Conservation (phyloP, 2,113 vertebrate species). For the Vombatus ursinus region DNA sequence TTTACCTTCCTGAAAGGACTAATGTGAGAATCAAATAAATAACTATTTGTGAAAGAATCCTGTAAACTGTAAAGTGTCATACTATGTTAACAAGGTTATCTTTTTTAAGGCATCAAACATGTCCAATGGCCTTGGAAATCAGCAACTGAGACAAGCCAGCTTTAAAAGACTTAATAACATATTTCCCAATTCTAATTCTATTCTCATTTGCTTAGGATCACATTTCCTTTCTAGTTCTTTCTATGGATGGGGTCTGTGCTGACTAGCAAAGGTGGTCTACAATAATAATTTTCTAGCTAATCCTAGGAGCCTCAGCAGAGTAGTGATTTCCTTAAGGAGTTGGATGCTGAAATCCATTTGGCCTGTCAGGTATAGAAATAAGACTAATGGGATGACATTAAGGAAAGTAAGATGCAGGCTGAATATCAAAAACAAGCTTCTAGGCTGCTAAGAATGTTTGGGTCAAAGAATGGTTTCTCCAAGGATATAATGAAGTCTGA, state of each 20-base stretch:
- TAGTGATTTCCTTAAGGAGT: not conserved
- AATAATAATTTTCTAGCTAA: constrained; percentile 13
- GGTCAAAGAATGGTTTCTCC: not conserved
- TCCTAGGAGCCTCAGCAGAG: not conserved
- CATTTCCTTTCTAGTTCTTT: not conserved
- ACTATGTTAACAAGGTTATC: not conserved
- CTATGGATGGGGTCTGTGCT: constrained; percentile 9
- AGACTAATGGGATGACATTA: constrained; percentile 9
- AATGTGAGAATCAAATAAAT: not conserved
- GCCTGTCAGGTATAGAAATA: not conserved
- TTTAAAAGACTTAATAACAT: not conserved
- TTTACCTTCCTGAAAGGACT: not conserved
- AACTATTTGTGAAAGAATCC: not conserved
- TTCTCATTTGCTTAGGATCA: constrained; percentile 17
- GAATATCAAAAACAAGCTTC: constrained; percentile 5
- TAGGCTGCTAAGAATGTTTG: not conserved
- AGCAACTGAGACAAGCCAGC: constrained; percentile 22
- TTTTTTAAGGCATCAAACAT: not conserved
- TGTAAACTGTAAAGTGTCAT: not conserved
- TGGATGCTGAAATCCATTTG: not conserved
- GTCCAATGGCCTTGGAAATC: not conserved
- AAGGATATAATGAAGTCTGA: not conserved
- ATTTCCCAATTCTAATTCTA: constrained; percentile 13
- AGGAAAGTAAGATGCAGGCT: not conserved
- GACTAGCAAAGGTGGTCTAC: not conserved